These are phyloP conservation scores for Drosophila anceps DNA, from an alignment of 2,888 invertebrate species.

Conservation along the genomic window DNA sequence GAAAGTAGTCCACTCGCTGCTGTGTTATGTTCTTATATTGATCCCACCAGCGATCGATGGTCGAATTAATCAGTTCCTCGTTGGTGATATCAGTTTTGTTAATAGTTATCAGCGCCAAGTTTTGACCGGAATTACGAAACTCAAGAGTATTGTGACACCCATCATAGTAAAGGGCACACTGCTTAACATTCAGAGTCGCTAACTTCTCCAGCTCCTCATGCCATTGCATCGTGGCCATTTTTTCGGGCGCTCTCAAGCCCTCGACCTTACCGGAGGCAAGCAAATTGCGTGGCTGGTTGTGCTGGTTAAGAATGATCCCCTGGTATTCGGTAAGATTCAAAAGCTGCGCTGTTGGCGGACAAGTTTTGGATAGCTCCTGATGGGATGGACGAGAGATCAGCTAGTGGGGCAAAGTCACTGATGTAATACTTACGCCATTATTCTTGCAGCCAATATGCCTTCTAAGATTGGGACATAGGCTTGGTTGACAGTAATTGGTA, in stretches of 20 bases:
- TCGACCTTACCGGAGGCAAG: conserved; percentile 54
- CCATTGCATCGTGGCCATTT: conserved; percentile 70
- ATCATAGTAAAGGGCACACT: conserved; percentile 51
- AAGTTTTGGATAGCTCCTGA: conserved; percentile 36
- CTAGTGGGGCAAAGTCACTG: not conserved
- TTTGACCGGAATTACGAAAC: conserved; percentile 63
- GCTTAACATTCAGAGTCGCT: conserved; percentile 59
- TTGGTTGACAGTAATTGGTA: conserved; percentile 54
- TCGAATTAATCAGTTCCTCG: conserved; percentile 41
- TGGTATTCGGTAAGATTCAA: conserved; percentile 48
- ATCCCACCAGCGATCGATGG: conserved; percentile 64
- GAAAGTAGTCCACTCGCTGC: conserved; percentile 42
- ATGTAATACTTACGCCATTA: conserved; percentile 55
- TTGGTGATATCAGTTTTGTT: conserved; percentile 16
- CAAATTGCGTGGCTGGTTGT: conserved; percentile 56
- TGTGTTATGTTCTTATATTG: conserved; percentile 48
- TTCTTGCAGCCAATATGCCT: conserved; percentile 66
- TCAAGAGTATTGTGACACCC: conserved; percentile 60
- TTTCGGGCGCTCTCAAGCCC: conserved; percentile 45
- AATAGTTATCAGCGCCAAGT: conserved; percentile 45
- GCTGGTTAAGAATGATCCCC: conserved; percentile 50
- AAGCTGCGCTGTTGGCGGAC: conserved; percentile 34
- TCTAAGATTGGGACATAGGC: conserved; percentile 47
- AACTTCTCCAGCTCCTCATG: conserved; percentile 51
- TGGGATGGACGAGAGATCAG: conserved; percentile 12